Conservation (phyloP, 1,140 invertebrate species). For the Eriosoma lanigerum region DNA sequence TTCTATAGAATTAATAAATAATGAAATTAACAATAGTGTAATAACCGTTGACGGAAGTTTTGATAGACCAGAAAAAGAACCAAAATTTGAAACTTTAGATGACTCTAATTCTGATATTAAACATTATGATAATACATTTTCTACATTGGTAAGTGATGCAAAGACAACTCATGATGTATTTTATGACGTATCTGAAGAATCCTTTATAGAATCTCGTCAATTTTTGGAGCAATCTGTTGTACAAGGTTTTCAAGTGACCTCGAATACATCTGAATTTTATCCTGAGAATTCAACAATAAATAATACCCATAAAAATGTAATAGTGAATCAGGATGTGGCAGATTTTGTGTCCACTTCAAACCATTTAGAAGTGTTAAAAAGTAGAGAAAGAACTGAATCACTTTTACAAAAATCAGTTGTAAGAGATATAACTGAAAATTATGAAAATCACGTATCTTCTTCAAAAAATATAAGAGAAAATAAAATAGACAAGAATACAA, state of each 20-base stretch:
- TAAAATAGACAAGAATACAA: constrained; percentile 26
- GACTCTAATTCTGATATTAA: background rate
- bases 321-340: background rate
- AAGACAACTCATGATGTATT: background rate
- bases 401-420: constrained; percentile 8
- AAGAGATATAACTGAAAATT: background rate
- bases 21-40: background rate
- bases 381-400: background rate
- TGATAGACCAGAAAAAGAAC: background rate
- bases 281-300: background rate
- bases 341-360: constrained; percentile 7
- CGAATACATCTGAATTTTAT: constrained; percentile 20
- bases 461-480: constrained; percentile 26
- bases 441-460: constrained; percentile 10
- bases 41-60: background rate
- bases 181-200: constrained; percentile 12
- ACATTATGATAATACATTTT: background rate
- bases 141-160: background rate
- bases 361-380: background rate
- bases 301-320: background rate
- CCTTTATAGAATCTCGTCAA: constrained; percentile 11
- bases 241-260: constrained; percentile 27
- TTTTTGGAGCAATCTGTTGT: constrained; percentile 26
- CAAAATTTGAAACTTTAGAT: background rate
- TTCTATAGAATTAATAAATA: background rate